Percentiles rank a stretch among this genome's conserved stretches.
Conservation (phyloP, 92 coral and sea anemone species). For the Pocillopora meandrina region DNA sequence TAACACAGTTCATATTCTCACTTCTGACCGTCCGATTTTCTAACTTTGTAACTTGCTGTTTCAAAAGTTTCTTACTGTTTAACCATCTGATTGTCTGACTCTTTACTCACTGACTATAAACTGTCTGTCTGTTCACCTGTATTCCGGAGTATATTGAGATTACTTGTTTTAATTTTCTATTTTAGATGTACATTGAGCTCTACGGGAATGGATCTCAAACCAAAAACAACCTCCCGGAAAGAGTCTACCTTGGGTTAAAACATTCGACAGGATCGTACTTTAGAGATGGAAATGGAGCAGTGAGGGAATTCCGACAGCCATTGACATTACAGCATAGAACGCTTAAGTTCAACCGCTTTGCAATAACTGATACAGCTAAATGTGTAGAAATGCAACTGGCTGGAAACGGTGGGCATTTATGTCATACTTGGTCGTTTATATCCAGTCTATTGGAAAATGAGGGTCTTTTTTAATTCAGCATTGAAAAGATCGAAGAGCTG, state of each 20-base stretch:
- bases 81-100: too few species aligned
- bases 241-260: background rate
- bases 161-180: background rate
- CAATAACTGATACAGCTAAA: conserved; percentile 9
- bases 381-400: background rate
- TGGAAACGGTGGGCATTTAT: background rate
- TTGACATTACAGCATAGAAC: background rate
- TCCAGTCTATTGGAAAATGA: too few species aligned
- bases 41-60: too few species aligned
- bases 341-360: conserved; percentile 32
- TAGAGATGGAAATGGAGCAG: conserved; percentile 1
- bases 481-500: too few species aligned
- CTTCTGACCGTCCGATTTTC: too few species aligned
- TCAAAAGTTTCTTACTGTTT: too few species aligned
- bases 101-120: too few species aligned
- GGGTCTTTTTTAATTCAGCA: too few species aligned
- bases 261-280: conserved; percentile 24
- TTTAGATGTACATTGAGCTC: conserved; percentile 5
- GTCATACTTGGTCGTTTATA: too few species aligned
- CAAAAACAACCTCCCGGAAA: background rate
- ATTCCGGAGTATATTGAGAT: too few species aligned
- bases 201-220: background rate
- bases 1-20: too few species aligned
- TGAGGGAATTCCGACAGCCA: conserved; percentile 9
- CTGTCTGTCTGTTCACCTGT: too few species aligned